A percentile compares a stretch with the other conserved stretches of the same genome.
Evolutionary conservation across 2,113 vertebrate genomes (phyloP).

Genomic region (Pomatorhinus ruficollis): DNA sequence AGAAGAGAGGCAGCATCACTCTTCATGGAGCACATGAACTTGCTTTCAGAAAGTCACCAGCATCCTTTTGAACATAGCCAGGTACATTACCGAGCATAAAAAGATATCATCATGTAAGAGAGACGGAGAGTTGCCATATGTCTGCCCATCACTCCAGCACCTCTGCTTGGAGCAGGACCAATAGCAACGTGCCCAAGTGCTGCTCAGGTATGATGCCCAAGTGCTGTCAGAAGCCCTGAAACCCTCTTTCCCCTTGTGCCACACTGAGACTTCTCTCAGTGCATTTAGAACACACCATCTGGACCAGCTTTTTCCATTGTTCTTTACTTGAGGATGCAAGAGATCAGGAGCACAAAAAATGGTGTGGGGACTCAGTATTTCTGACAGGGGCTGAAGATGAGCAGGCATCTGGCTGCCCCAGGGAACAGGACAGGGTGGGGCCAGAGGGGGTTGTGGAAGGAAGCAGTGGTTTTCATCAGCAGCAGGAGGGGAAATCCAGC

Average conservation of each 20-base stretch:
- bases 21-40: background rate
- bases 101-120: background rate
- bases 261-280: fast-evolving
- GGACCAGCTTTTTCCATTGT: background rate
- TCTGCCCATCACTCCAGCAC: background rate
- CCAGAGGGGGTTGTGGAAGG: background rate
- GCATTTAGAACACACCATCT: fast-evolving
- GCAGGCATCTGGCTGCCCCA: fast-evolving
- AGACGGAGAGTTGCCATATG: fast-evolving
- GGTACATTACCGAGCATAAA: background rate
- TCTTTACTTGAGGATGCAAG: background rate
- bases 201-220: background rate
- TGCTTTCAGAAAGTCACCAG: background rate
- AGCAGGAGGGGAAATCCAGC: conserved; percentile 26
- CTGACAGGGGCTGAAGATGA: background rate
- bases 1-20: background rate
- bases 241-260: background rate
- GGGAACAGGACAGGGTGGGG: background rate
- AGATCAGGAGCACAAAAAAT: background rate
- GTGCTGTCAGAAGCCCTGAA: background rate
- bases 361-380: background rate
- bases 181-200: background rate
- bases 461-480: background rate
- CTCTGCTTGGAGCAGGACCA: background rate
- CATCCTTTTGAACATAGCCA: background rate